Percentiles rank a stretch among this genome's conserved stretches.
phyloP scores from a whole-genome alignment of 1,140 invertebrate genomes.

The Achroia grisella region DNA sequence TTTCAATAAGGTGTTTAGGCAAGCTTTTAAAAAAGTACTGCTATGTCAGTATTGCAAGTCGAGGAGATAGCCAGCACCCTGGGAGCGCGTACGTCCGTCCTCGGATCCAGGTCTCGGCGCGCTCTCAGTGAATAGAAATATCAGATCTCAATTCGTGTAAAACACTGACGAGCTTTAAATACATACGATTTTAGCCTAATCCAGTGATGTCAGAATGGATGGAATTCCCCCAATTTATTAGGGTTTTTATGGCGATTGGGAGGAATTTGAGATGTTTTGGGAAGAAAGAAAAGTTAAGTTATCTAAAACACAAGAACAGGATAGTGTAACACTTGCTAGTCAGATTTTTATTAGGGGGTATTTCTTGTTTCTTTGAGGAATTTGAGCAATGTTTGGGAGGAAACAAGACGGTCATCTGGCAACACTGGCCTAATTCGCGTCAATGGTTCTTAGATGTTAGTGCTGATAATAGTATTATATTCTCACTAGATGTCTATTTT shows the following conservation, averaged over 20 bases:
- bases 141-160: constrained; percentile 61
- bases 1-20: constrained; percentile 94
- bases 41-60: constrained; percentile 81
- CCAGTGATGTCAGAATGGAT: no score
- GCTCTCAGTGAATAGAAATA: constrained; percentile 62
- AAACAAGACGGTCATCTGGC: no score
- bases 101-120: constrained; percentile 61
- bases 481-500: not conserved
- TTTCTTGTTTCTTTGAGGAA: no score
- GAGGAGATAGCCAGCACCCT: constrained; percentile 74
- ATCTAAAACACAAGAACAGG: no score
- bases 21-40: constrained; percentile 93
- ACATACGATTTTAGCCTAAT: constrained; percentile 23
- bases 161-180: constrained; percentile 34
- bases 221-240: no score
- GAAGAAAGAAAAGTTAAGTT: no score
- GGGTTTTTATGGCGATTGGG: no score
- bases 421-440: no score
- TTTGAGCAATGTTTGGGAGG: no score
- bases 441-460: not conserved
- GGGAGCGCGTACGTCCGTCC: constrained; percentile 61
- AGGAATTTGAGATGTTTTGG: no score
- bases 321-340: no score
- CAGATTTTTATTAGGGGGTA: no score
- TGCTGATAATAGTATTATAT: not conserved